Conservation (phyloP, 2,113 vertebrate genomes). For the Collichthys lucidus region DNA sequence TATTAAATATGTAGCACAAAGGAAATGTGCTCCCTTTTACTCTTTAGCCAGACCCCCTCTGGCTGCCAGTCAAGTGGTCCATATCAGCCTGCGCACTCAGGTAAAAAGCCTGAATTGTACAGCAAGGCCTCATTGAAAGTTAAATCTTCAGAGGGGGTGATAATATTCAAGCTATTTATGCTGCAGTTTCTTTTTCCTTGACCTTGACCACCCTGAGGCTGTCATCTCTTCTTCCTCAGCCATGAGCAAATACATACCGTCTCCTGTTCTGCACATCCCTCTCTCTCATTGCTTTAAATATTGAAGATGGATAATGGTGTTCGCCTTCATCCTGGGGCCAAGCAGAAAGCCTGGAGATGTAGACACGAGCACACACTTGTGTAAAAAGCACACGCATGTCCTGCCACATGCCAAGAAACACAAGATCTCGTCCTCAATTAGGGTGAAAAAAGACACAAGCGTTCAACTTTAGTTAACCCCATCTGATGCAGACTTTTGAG, state of each 20-base stretch:
- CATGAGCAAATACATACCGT: constrained; percentile 12
- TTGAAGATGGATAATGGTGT: constrained; percentile 80
- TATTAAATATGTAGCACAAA: constrained; percentile 81
- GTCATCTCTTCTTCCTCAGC: constrained; percentile 49
- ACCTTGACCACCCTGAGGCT: constrained; percentile 58
- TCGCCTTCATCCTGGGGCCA: constrained; percentile 52
- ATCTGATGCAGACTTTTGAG: background rate
- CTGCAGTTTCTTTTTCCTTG: constrained; percentile 35
- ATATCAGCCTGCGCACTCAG: constrained; percentile 27
- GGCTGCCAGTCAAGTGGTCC: constrained; percentile 36
- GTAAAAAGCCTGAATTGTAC: constrained; percentile 8
- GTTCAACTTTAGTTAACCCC: constrained; percentile 10
- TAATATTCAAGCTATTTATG: constrained; percentile 19
- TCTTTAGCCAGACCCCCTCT: constrained; percentile 49
- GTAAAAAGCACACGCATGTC: constrained; percentile 1
- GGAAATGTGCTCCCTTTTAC: constrained; percentile 75
- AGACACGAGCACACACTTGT: background rate
- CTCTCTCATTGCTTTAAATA: constrained; percentile 74
- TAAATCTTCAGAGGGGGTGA: constrained; percentile 8
- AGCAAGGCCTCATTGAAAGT: constrained; percentile 1
- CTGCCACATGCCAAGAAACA: background rate
- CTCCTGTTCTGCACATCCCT: constrained; percentile 2
- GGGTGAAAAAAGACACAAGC: background rate
- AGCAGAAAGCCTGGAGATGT: constrained; percentile 37
- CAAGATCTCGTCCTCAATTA: background rate